Evolutionary conservation across 1,140 invertebrate genomes (phyloP).

Genomic region (Episyrphus balteatus): DNA sequence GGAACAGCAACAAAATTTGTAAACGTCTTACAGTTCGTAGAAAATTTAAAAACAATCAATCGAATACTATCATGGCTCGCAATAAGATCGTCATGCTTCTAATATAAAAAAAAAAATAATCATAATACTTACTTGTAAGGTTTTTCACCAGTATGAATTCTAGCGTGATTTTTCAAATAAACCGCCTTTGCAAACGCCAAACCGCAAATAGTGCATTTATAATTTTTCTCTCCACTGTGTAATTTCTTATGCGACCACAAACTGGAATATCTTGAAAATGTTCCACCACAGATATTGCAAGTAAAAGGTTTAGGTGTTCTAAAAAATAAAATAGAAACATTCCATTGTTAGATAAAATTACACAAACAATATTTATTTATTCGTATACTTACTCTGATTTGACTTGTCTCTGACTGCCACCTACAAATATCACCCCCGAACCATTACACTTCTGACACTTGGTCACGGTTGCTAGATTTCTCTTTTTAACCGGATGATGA

Average conservation of each 20-base stretch:
- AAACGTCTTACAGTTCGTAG: no score
- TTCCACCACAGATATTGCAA: constrained; percentile 75
- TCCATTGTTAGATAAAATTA: constrained; percentile 5
- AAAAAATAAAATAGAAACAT: constrained; percentile 4
- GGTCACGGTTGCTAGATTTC: constrained; percentile 66
- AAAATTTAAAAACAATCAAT: no score
- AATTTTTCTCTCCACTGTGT: constrained; percentile 79
- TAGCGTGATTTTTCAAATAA: constrained; percentile 83
- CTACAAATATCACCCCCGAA: constrained; percentile 72
- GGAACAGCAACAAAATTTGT: no score
- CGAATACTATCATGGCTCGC: no score
- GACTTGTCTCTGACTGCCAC: constrained; percentile 35
- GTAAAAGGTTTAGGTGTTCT: constrained; percentile 61
- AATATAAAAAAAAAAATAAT: no score
- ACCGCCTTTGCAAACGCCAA: constrained; percentile 85
- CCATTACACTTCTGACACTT: constrained; percentile 82
- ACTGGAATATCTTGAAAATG: constrained; percentile 71
- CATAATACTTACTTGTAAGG: constrained; percentile 58
- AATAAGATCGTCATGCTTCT: no score
- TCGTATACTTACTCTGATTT: constrained; percentile 28
- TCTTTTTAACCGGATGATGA: constrained; percentile 70
- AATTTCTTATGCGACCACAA: constrained; percentile 76
- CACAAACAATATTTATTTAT: neutral
- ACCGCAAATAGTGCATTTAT: constrained; percentile 85
- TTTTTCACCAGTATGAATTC: constrained; percentile 73